Evolutionary conservation across 2,113 vertebrate species (phyloP).

Genomic region (Anarrhichthys ocellatus): DNA sequence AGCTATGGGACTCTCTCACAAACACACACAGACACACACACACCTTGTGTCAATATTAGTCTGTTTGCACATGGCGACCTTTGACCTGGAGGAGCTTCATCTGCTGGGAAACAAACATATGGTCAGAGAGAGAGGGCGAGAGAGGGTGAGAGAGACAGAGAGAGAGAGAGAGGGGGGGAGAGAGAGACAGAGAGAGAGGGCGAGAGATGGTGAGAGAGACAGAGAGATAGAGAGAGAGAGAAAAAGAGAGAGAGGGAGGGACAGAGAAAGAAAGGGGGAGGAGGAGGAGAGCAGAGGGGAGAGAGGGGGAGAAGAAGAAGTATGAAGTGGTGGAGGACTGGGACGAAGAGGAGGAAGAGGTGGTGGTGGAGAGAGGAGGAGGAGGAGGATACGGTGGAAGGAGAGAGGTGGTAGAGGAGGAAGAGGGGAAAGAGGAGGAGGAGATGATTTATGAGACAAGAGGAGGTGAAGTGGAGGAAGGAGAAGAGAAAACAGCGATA

Average conservation of each 20-base stretch:
- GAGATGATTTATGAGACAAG: slow-evolving; percentile 59
- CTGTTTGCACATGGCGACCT: slow-evolving; percentile 53
- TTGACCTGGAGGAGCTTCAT: slow-evolving; percentile 55
- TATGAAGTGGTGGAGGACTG: background rate
- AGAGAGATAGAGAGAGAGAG: background rate
- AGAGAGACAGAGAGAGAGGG: background rate
- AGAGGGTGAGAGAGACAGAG: background rate
- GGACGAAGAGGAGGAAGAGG: background rate
- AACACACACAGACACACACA: slow-evolving; percentile 20
- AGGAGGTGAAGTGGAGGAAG: slow-evolving; percentile 49
- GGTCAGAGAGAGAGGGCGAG: background rate
- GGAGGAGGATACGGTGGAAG: too few species aligned
- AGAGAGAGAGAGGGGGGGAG: background rate
- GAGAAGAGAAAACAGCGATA: slow-evolving; percentile 38
- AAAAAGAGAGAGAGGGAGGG: background rate
- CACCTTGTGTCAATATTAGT: slow-evolving; percentile 60
- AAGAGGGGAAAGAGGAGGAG: background rate
- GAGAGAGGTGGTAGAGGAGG: background rate
- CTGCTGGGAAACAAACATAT: slow-evolving; percentile 60
- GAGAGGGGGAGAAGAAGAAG: background rate
- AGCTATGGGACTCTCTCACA: slow-evolving; percentile 9
- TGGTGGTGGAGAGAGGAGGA: slow-evolving; percentile 25
- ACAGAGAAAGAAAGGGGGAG: background rate
- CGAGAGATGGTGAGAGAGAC: background rate
- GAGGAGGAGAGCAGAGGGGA: background rate